Evolutionary conservation across 2,888 invertebrate species (phyloP).

Genomic region (Hyppa rectilinea): DNA sequence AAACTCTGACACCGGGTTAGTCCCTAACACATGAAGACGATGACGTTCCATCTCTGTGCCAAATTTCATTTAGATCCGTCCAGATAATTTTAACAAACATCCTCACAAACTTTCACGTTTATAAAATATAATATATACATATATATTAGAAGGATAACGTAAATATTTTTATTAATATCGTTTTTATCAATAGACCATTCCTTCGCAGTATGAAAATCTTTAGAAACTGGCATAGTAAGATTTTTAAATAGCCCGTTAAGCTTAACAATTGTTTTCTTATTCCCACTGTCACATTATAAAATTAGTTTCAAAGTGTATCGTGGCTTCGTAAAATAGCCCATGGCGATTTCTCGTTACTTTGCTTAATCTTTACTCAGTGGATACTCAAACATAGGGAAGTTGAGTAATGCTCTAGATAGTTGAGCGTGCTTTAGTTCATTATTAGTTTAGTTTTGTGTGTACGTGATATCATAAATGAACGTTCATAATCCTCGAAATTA

Average conservation of each 20-base stretch:
- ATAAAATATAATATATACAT: too few species aligned
- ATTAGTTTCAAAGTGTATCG: constrained; percentile 51
- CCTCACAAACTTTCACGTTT: too few species aligned
- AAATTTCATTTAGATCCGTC: too few species aligned
- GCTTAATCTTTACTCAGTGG: constrained; percentile 58
- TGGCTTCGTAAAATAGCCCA: constrained; percentile 53
- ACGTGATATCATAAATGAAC: constrained; percentile 17
- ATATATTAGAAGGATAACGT: too few species aligned
- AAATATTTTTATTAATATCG: neutral
- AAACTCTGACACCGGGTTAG: too few species aligned
- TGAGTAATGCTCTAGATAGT: constrained; percentile 55
- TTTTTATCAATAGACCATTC: neutral
- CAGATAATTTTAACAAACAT: too few species aligned
- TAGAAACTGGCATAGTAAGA: neutral
- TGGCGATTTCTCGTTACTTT: constrained; percentile 55
- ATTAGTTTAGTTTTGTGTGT: constrained; percentile 58
- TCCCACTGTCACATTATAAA: constrained; percentile 47
- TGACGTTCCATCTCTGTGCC: too few species aligned
- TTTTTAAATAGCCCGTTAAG: constrained; percentile 4
- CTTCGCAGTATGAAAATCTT: neutral
- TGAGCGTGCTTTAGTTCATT: constrained; percentile 51
- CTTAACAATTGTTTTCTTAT: constrained; percentile 16
- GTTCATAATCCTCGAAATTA: constrained; percentile 49
- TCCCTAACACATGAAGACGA: too few species aligned
- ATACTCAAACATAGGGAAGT: constrained; percentile 62